phyloP scores from a whole-genome alignment of 2,888 invertebrate genomes.

The Lumbricus terrestris region DNA sequence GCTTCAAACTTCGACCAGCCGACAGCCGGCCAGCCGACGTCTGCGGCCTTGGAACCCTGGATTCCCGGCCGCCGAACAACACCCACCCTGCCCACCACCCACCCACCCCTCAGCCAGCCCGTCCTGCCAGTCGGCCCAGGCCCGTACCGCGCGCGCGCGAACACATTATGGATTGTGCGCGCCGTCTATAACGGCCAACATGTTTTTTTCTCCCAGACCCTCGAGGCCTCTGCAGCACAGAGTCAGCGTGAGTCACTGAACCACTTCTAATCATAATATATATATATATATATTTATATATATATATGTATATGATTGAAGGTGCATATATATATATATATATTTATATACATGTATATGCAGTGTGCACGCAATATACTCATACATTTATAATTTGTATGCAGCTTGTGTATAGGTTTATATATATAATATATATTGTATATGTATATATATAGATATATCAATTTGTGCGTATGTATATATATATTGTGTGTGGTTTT shows the following conservation, averaged over 20 bases:
- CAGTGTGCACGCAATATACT: too few relatives aligned
- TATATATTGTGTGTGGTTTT: too few relatives aligned
- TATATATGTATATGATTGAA: too few relatives aligned
- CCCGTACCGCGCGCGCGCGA: not conserved
- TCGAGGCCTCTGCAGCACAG: not conserved
- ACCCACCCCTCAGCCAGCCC: not conserved
- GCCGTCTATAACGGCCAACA: not conserved
- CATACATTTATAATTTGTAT: too few relatives aligned
- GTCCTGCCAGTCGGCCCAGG: not conserved
- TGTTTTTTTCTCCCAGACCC: not conserved
- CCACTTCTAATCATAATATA: not conserved
- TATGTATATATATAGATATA: not conserved
- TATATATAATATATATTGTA: not conserved
- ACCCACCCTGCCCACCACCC: not conserved
- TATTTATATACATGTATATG: not conserved
- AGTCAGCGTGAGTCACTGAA: not conserved
- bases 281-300: not conserved
- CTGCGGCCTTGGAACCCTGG: too few relatives aligned
- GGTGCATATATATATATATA: not conserved
- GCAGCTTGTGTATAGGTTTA: not conserved
- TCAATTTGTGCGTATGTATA: not conserved
- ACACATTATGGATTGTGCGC: conserved; percentile 3
- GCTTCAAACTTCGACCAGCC: not conserved
- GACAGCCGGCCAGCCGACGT: too few relatives aligned
- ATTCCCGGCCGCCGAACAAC: not conserved